These are phyloP conservation scores for Varanus salvator DNA, from an alignment of 2,113 vertebrate species.

Conservation along the genomic window DNA sequence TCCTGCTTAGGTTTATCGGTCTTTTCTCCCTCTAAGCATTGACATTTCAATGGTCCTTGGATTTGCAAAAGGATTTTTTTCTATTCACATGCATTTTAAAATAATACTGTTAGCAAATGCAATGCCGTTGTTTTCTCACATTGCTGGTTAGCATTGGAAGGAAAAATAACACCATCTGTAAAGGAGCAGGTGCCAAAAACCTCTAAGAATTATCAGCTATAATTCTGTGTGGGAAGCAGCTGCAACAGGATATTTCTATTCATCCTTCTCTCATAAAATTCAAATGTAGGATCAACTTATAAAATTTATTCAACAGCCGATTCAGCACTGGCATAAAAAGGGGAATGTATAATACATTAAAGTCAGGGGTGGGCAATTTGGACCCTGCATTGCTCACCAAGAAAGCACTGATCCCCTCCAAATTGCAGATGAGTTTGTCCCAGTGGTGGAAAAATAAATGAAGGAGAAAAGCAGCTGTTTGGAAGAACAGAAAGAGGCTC, in stretches of 20 bases:
- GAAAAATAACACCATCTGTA: background rate
- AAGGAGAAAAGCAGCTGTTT: too few relatives aligned
- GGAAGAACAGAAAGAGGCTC: too few relatives aligned
- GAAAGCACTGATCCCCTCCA: too few relatives aligned
- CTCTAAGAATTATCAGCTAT: background rate
- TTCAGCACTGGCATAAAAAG: background rate
- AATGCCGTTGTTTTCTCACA: background rate
- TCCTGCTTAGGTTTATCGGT: too few relatives aligned
- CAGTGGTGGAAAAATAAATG: too few relatives aligned
- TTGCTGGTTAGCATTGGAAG: background rate
- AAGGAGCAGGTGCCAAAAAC: background rate
- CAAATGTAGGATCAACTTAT: background rate
- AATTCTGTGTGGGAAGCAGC: background rate
- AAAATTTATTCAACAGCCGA: background rate
- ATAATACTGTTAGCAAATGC: background rate
- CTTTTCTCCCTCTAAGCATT: too few relatives aligned
- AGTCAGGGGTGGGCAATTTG: too few relatives aligned
- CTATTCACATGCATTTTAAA: background rate
- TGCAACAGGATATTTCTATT: background rate
- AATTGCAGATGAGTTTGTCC: too few relatives aligned
- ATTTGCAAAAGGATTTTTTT: background rate
- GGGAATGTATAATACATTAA: background rate
- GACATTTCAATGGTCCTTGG: background rate
- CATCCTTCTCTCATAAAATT: background rate
- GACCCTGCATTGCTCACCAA: too few relatives aligned